Conservation (phyloP, 1,140 invertebrate species). For the Drosophila trapezifrons region DNA sequence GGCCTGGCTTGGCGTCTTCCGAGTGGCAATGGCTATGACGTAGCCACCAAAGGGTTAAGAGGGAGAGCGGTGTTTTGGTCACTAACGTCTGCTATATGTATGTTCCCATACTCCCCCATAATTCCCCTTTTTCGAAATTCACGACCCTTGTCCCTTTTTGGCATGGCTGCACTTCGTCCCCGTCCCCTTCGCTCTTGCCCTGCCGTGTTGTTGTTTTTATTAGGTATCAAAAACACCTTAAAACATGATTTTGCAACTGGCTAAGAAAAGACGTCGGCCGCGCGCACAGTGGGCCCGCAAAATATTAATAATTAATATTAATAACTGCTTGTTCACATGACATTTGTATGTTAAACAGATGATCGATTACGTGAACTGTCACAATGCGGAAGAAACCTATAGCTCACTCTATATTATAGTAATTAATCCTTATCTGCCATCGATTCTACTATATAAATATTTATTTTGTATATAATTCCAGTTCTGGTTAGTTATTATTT, state of each 20-base stretch:
- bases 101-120: constrained; percentile 27
- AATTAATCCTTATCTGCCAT: constrained; percentile 29
- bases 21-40: constrained; percentile 62
- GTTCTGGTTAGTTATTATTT: background rate
- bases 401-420: constrained; percentile 1
- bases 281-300: constrained; percentile 54
- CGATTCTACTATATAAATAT: background rate
- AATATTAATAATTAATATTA: constrained; percentile 23
- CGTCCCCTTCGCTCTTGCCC: constrained; percentile 15
- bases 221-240: constrained; percentile 83
- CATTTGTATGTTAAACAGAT: constrained; percentile 38
- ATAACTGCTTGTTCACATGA: constrained; percentile 36
- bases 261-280: constrained; percentile 41
- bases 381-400: constrained; percentile 21
- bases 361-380: constrained; percentile 39
- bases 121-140: constrained; percentile 12
- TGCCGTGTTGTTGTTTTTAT: constrained; percentile 78
- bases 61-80: constrained; percentile 25
- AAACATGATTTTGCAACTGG: constrained; percentile 82
- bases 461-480: background rate
- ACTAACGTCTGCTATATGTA: constrained; percentile 25
- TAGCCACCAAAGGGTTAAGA: constrained; percentile 52
- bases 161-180: constrained; percentile 60
- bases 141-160: constrained; percentile 55
- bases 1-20: constrained; percentile 43